Evolutionary conservation across 2,113 vertebrate genomes (phyloP), one percentile per base, ranked within the genome.

Genomic region (Sylvietta virens): DNA sequence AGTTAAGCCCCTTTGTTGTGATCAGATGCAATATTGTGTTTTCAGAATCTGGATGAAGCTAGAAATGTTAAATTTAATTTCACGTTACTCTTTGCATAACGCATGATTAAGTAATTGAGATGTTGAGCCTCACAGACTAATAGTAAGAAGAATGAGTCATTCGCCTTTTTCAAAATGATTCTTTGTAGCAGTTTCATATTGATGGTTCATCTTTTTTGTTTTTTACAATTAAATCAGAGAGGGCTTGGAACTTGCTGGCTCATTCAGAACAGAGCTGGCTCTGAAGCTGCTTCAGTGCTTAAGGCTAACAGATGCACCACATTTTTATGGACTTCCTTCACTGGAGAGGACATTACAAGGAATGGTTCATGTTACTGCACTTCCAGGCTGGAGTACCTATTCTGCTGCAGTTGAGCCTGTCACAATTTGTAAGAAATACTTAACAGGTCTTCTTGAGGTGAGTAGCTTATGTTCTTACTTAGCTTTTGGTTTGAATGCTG

Each of bases 251-350:
- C 97, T 99, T 81, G 96, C 98, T 20, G 97, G 98, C 3, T 97
- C 92, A 28, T 98, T 99, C 94, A 97, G 98, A 97, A 99, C 99
- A 10, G 99, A 99, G 94, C 97, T 99, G 94, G 98, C 99, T 33
- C 77, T 98, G 92, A 98, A 98, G 39, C 98, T 99, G 92, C 98
- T 99, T 18, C 98, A 98, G 69, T 99, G 98, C 97, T 98, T 99
- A 87, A 97, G 98, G 44, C 95, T 99, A 81, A 99, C 99, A 5
- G 98, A 99, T 20, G 99, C 98, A 4, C 99, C 99, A 0, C 98
- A 98, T 72, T 99, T 99, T 97, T 99, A 99, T 13, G 99, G 99
- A 35, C 98, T 99, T 39, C 99, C 99, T 39, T 99, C 98, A 50
- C 97, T 99, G 66, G 99, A 99, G 97, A 98, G 99, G 95, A 98